Conservation (phyloP, 2,113 vertebrate species). For the Colius striatus region DNA sequence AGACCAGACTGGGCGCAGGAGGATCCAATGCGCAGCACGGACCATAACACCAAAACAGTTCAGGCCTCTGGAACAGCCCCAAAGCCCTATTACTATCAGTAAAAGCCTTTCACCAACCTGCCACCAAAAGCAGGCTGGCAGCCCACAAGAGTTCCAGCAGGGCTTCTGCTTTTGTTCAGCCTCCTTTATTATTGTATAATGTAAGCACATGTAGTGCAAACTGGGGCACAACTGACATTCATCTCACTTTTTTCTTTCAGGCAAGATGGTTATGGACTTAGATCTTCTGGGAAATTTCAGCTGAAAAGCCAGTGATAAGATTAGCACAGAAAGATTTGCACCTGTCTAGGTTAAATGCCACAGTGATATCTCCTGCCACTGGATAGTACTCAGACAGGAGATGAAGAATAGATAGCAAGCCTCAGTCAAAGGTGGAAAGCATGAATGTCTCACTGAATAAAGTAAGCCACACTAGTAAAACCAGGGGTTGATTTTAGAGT, state of each 20-base stretch:
- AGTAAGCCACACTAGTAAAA: background rate
- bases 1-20: fast-evolving
- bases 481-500: background rate
- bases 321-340: background rate
- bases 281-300: background rate
- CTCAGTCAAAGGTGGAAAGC: background rate
- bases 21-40: background rate
- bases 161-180: background rate
- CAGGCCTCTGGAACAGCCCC: background rate
- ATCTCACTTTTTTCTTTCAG: background rate
- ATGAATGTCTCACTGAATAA: background rate
- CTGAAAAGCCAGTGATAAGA: background rate
- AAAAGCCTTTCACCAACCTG: background rate
- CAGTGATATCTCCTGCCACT: background rate
- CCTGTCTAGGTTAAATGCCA: background rate
- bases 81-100: background rate
- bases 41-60: background rate
- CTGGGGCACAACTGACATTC: fast-evolving
- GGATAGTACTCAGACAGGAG: background rate
- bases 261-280: background rate
- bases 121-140: background rate
- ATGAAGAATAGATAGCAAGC: background rate
- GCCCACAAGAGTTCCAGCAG: background rate
- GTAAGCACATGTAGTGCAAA: background rate
- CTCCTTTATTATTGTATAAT: background rate